Percentiles rank a stretch among this genome's conserved stretches.
Conservation (phyloP, 2,113 vertebrate species). For the Passer domesticus region DNA sequence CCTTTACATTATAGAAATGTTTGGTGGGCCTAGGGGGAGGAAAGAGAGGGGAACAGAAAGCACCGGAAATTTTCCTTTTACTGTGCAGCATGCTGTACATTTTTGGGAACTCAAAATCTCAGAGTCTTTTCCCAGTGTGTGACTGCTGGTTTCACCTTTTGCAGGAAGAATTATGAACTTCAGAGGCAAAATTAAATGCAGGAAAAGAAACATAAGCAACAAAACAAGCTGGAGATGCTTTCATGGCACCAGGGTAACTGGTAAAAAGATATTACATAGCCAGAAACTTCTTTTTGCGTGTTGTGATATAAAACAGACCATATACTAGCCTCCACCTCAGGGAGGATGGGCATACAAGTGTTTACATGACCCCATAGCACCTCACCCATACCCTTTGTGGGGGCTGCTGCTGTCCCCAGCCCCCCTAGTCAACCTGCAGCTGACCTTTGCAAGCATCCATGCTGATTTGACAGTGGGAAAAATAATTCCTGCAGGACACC, state of each 20-base stretch:
- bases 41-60: neutral
- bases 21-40: neutral
- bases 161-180: neutral
- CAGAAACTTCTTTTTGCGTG: neutral
- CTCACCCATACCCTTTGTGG: neutral
- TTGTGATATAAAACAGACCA: neutral
- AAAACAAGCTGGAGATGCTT: neutral
- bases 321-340: neutral
- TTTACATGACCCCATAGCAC: neutral
- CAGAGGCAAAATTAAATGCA: neutral
- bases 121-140: neutral
- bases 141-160: neutral
- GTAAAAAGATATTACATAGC: neutral
- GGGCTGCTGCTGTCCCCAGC: neutral
- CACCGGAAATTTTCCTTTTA: neutral
- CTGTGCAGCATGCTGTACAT: neutral
- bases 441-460: neutral
- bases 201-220: neutral
- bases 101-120: neutral
- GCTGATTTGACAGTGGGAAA: neutral
- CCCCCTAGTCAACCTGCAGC: neutral
- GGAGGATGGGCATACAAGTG: too few relatives aligned
- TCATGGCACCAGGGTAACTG: neutral
- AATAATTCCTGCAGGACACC: neutral
- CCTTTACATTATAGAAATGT: neutral